Evolutionary conservation across 2,888 invertebrate genomes (phyloP).

Genomic region (Eupithecia inturbata): DNA sequence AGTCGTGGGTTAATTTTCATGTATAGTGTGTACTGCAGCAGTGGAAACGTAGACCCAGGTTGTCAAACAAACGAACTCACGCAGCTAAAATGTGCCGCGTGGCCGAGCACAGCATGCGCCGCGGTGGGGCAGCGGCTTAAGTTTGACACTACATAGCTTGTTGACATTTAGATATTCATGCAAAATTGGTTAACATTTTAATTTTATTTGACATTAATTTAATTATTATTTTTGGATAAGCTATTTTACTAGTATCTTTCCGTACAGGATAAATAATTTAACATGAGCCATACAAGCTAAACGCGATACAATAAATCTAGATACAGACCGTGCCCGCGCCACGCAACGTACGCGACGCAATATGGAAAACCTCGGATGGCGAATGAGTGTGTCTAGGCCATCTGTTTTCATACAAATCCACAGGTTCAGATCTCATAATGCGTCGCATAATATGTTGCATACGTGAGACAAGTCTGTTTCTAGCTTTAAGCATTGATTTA

Average conservation of each 20-base stretch:
- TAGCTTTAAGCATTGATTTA: not conserved
- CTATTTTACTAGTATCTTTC: not conserved
- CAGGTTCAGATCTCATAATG: not conserved
- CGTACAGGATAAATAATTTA: not conserved
- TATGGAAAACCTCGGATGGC: not conserved
- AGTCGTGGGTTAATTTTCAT: no score
- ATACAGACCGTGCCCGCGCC: not conserved
- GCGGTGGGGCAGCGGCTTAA: no score
- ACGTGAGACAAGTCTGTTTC: not conserved
- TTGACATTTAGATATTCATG: not conserved
- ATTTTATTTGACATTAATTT: not conserved
- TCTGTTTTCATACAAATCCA: not conserved
- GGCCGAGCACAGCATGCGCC: no score
- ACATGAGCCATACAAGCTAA: not conserved
- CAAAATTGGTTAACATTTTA: not conserved
- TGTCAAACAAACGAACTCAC: no score
- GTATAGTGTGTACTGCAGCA: no score
- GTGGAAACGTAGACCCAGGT: no score
- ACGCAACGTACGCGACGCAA: not conserved
- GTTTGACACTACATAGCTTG: not conserved
- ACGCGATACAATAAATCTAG: not conserved
- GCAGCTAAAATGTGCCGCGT: no score
- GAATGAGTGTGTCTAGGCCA: not conserved
- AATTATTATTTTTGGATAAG: not conserved
- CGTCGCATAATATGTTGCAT: not conserved